A percentile compares a stretch with the other conserved stretches of the same genome.
phyloP scores from a whole-genome alignment of 1,140 invertebrate species.

The Araneus ventricosus region DNA sequence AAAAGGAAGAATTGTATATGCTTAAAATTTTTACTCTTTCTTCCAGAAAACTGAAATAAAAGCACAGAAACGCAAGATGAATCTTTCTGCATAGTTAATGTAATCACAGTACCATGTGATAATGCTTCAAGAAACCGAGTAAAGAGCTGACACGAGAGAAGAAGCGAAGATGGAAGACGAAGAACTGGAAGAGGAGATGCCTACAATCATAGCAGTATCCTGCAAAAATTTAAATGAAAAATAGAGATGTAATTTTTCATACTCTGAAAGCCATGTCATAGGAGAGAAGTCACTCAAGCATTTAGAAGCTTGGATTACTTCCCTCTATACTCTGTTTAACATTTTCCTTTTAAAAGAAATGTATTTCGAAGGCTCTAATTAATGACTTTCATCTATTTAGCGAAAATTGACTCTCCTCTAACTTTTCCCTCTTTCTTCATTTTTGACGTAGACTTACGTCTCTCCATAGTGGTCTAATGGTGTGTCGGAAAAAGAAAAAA shows the following conservation, averaged over 20 bases:
- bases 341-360: background rate
- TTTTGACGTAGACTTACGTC: background rate
- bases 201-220: background rate
- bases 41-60: background rate
- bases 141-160: no score
- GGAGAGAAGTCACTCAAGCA: background rate
- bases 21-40: background rate
- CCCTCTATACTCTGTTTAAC: background rate
- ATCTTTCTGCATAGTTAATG: background rate
- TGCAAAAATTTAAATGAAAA: background rate
- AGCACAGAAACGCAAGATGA: background rate
- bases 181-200: background rate
- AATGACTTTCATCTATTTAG: slow-evolving; percentile 4
- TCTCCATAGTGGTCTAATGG: no score
- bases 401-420: background rate
- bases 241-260: background rate
- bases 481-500: no score
- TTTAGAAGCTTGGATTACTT: background rate
- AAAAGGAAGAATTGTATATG: background rate
- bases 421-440: background rate
- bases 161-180: no score
- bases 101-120: background rate
- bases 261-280: background rate
- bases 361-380: slow-evolving; percentile 17
- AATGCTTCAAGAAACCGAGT: background rate